Conservation (phyloP, 2,888 invertebrate genomes). For the Alcis repandata region DNA sequence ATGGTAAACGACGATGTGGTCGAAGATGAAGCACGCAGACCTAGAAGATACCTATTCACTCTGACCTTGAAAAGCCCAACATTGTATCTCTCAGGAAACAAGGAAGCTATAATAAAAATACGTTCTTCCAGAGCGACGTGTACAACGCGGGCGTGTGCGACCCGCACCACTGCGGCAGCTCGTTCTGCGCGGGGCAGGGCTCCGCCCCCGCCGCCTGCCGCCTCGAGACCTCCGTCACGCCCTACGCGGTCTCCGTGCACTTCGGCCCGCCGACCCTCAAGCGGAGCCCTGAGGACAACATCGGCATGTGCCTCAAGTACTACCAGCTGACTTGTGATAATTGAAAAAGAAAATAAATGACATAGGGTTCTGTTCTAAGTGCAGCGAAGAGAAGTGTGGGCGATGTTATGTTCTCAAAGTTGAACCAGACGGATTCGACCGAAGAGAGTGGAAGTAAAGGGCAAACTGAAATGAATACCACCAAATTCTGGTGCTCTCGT, state of each 20-base stretch:
- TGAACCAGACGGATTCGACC: no score
- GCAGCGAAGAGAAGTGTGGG: no score
- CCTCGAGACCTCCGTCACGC: constrained; percentile 91
- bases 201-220: constrained; percentile 81
- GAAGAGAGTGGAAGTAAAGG: no score
- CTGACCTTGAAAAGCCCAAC: no score
- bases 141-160: constrained; percentile 89
- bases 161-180: constrained; percentile 92
- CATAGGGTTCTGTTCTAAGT: no score
- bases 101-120: background rate
- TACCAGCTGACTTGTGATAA: constrained; percentile 89
- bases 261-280: constrained; percentile 90
- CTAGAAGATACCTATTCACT: no score
- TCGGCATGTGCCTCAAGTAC: constrained; percentile 92
- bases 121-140: constrained; percentile 83
- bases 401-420: no score
- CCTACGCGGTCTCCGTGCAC: constrained; percentile 92
- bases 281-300: constrained; percentile 92
- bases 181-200: constrained; percentile 87
- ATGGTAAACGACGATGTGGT: no score
- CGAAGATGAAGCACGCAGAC: no score
- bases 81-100: no score
- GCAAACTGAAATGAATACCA: no score
- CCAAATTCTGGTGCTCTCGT: no score
- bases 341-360: constrained; percentile 29